Base-by-base conservation (phyloP, 2,113 vertebrate genomes). In the Leucoraja erinaceus region DNA sequence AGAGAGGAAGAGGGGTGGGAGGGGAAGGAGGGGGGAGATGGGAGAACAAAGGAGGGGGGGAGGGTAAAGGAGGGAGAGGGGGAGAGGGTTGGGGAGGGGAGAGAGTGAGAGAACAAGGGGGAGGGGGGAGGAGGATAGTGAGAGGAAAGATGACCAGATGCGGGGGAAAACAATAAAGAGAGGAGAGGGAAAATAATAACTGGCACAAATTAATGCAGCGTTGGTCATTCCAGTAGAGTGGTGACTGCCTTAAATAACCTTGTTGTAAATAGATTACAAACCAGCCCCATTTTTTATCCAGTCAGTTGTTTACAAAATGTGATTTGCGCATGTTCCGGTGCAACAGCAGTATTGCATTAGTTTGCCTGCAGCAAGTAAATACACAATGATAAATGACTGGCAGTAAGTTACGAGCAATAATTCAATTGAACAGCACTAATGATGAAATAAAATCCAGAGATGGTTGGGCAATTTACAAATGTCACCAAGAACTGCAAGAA, bases 401-500 rank as follows among this genome's bases (percentile, higher is more conserved):
- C 68, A 72, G 90, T 33, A 54, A 47, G 68, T 72, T 54, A 72
- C 38, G 68, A 31, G 33, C 68, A 70, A 9, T 91, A 72, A 91
- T 90, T 90, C 16, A 90, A 70, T 91, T 91, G 38, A 72, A 20
- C 90, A 25, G 68, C 25, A 12, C 68, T 91, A 20, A 47, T 28
- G 38, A 72, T 72, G 68, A 31, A 72, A 91, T 91, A 74, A 91
- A 70, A 8, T 28, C 66, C 4, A 22, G 68, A 91, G 90, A 72
- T 72, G 31, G 18, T 72, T 11, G 38, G 38, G 18, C 33, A 38
- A 70, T 91, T 72, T 91, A 72, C 90, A 91, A 91, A 91, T 91
- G 90, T 91, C 90, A 91, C 66, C 88, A 72, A 72, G 66, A 72
- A 91, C 68, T 72, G 90, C 66, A 54, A 91, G 90, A 25, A 54